These are phyloP conservation scores for Solea solea DNA, from an alignment of 2,113 vertebrate genomes.

Conservation along the genomic window DNA sequence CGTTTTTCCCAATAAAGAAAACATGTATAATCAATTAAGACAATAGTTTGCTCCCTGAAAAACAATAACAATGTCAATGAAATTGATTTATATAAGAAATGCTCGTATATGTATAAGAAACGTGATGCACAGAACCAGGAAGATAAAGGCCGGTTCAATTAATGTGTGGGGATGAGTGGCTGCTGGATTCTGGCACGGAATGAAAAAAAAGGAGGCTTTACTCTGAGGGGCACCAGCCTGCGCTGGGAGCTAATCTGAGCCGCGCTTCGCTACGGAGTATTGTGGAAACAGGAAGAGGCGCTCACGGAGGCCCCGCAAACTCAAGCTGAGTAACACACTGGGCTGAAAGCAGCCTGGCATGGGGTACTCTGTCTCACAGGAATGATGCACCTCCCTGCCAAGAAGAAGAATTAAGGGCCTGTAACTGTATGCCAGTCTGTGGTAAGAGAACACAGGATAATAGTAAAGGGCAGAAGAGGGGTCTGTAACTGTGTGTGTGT, in stretches of 20 bases:
- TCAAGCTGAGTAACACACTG: conserved; percentile 71
- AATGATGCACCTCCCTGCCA: conserved; percentile 73
- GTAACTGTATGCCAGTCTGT: conserved; percentile 64
- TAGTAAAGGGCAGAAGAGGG: conserved; percentile 11
- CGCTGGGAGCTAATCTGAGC: conserved; percentile 74
- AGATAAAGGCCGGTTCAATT: conserved; percentile 14
- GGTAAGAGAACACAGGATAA: conserved; percentile 37
- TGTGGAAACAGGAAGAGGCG: conserved; percentile 75
- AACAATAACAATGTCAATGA: not conserved
- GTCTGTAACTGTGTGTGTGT: conserved; percentile 6
- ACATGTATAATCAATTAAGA: not conserved
- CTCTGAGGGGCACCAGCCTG: conserved; percentile 66
- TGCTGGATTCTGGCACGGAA: conserved; percentile 49
- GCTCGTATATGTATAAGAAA: not conserved
- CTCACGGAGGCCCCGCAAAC: conserved; percentile 68
- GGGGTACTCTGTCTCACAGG: conserved; percentile 66
- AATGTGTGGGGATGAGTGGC: conserved; percentile 34
- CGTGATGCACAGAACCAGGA: not conserved
- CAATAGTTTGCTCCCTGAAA: not conserved
- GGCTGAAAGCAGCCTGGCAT: conserved; percentile 76
- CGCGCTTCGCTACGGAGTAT: conserved; percentile 54
- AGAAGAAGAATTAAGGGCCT: conserved; percentile 70
- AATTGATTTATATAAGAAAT: not conserved
- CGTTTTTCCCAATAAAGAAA: too few species aligned
- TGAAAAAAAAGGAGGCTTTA: conserved; percentile 33